Conservation (phyloP, 1,140 invertebrate genomes). For the Spodoptera frugiperda region DNA sequence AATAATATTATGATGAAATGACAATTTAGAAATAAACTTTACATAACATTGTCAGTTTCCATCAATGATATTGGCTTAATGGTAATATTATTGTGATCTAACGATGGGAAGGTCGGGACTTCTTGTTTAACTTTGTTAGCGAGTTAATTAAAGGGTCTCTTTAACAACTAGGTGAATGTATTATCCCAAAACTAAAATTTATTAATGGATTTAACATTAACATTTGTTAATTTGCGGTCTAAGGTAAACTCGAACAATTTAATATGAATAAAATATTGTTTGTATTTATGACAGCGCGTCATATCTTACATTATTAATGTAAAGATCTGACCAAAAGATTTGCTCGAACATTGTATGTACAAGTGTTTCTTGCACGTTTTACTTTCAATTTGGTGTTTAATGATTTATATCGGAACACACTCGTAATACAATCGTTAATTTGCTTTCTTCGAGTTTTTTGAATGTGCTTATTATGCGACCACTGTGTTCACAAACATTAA, state of each 20-base stretch:
- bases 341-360: constrained; percentile 16
- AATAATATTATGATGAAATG: background rate
- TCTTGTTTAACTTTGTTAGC: constrained; percentile 12
- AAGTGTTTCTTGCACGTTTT: constrained; percentile 33
- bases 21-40: background rate
- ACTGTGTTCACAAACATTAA: constrained; percentile 45
- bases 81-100: background rate
- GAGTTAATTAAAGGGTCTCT: constrained; percentile 13
- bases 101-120: background rate
- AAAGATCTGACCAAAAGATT: constrained; percentile 14
- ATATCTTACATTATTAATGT: constrained; percentile 27
- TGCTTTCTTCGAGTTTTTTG: constrained; percentile 48
- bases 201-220: constrained; percentile 5
- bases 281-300: constrained; percentile 3
- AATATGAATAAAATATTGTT: constrained; percentile 11
- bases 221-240: background rate
- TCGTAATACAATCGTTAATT: constrained; percentile 44
- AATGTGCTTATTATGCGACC: constrained; percentile 50
- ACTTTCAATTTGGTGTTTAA: constrained; percentile 42
- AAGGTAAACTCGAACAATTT: background rate
- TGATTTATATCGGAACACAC: constrained; percentile 48
- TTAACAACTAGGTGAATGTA: constrained; percentile 9
- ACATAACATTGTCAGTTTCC: background rate
- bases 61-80: background rate
- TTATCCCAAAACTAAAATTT: constrained; percentile 5